Evolutionary conservation across 1,140 invertebrate species (phyloP), one percentile per base, ranked within the genome.

Genomic region (Camponotus vicinus): DNA sequence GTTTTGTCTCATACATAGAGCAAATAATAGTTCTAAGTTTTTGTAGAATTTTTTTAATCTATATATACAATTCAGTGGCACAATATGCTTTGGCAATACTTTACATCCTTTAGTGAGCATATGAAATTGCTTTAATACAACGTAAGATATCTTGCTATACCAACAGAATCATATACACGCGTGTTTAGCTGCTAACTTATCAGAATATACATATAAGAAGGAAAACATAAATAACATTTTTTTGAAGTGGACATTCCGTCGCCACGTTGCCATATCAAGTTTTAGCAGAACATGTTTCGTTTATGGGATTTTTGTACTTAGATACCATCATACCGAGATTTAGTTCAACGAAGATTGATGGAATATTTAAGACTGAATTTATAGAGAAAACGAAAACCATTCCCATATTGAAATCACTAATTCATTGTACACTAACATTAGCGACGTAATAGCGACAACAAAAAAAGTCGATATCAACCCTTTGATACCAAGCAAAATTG

Each of bases 301-400:
- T 90, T 87, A 82, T 90, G 86, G 15, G 57, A 91, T 71, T 90
- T 89, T 90, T 90, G 80, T 90, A 90, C 70, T 87, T 90, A 90
- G 89, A 90, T 85, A 86, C 64, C 52, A 49, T 85, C 55, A 86
- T 73, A 88, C 73, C 57, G 78, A 89, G n/a, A 69, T 93, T 94
- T 85, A 87, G 90, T 94, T 93, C 87, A 94, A 94, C 89, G 91
- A 94, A 93, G 88, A 94, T 93, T 85, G 85, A 94, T 92, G 90
- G 89, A 95, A 94, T 94, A 90, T 94, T 94, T 94, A 94, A 95
- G 94, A 95, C 94, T 95, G 94, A 95, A 93, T 93, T 94, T 92
- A 93, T 94, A 94, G 93, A 78, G 88, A 90, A 89, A 90, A 91
- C 73, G 90, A 83, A 88, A 75, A 90, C 89, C 92, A 93, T 89